Evolutionary conservation across 2,797 vertebrate genomes (phyloP), one percentile per base, ranked within the genome.

Genomic region (Lemur catta): DNA sequence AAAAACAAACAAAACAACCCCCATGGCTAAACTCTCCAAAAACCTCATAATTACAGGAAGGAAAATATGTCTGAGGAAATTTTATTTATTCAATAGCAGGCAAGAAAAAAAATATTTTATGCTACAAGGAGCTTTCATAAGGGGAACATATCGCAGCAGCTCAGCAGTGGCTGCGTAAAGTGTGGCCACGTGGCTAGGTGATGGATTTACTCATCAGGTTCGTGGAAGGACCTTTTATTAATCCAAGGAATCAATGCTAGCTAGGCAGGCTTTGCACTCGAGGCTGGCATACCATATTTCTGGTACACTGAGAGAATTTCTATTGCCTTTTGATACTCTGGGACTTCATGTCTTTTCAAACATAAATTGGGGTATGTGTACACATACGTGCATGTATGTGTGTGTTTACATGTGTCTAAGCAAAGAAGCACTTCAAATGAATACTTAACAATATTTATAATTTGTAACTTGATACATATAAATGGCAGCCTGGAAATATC

Each of bases 51-150:
- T 94, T 95, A 80, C 52, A 63, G 74, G 72, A 95, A 89, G 93
- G 52, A 76, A 55, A 78, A 74, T 86, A 84, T 52, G 63, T 90
- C 65, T 50, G 43, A 65, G 86, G 74, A 78, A 81, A 95, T 89
- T 94, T 81, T 82, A 89, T 96, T 97, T 95, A 92, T 94, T 94
- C 91, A 93, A 2, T n/a, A 81, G 48, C 7, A 14, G 87, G 14
- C 52, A 89, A 96, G 71, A 65, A 94, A 48, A 59, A 26, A 59
- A 57, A 81, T 74, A 52, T 72, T 80, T 93, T 84, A 75, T 88
- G 48, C 30, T 90, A n/a, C 14, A 85, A 74, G 50, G 71, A 63
- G 33, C 81, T 95, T 72, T 33, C 71, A 71, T 74, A 67, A 93
- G 52, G 61, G 15, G 28, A 78, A 26, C 33, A 15, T n/a, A 18